These are phyloP conservation scores for Elymnias hypermnestra DNA, from an alignment of 1,140 invertebrate genomes.

Conservation along the genomic window DNA sequence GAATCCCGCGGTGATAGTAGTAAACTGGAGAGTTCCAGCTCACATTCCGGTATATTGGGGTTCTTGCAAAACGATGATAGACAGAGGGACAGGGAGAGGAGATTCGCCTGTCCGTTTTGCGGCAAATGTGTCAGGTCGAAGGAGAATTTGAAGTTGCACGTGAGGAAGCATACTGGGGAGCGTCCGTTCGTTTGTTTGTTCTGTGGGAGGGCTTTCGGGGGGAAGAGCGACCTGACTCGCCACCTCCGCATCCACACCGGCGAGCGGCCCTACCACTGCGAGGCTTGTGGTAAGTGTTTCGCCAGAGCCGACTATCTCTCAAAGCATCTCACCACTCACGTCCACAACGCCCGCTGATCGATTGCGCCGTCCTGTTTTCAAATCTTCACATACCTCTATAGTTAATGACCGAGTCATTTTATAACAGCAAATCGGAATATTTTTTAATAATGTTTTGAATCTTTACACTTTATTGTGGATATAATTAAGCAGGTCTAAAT, in stretches of 20 bases:
- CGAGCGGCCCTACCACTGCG: conserved; percentile 91
- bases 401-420: conserved; percentile 59
- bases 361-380: conserved; percentile 49
- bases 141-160: conserved; percentile 92
- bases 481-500: conserved; percentile 64
- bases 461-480: conserved; percentile 59
- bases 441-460: conserved; percentile 71
- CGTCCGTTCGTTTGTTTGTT: conserved; percentile 91
- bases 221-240: conserved; percentile 90
- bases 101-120: conserved; percentile 92
- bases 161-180: conserved; percentile 92
- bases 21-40: conserved; percentile 57
- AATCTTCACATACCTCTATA: conserved; percentile 58
- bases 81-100: conserved; percentile 80
- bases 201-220: conserved; percentile 90
- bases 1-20: conserved; percentile 57
- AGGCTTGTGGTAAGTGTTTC: conserved; percentile 94
- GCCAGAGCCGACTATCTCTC: conserved; percentile 92
- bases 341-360: conserved; percentile 81
- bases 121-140: conserved; percentile 92
- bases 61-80: conserved; percentile 81
- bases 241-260: conserved; percentile 92
- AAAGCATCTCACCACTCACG: conserved; percentile 92
- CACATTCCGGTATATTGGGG: conserved; percentile 80
- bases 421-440: conserved; percentile 67